Evolutionary conservation across 1,140 invertebrate species (phyloP), one percentile per base, ranked within the genome.

Genomic region (Cataglyphis hispanica): DNA sequence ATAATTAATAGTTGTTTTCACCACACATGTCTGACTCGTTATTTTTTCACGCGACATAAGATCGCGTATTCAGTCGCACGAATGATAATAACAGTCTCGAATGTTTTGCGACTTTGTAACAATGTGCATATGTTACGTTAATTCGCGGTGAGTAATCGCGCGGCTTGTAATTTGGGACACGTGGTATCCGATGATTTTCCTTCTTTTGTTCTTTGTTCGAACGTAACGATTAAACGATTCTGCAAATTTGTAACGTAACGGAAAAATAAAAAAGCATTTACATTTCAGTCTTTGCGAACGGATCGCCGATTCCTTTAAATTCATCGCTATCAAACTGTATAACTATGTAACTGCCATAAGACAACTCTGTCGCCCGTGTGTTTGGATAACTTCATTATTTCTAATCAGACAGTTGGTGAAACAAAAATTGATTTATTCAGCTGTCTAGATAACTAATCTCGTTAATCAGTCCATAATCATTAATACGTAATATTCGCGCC

Each of bases 81-180:
- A 72, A 60, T 61, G 50, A 43, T 61, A 83, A 83, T 60, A 74
- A 60, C 67, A 70, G 78, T 43, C 78, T 34, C 78, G 67, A 83
- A 74, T 83, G 78, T 83, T 83, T 83, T 83, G 78, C 67, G 56
- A 74, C 37, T 70, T 69, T 40, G 77, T 31, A 80, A 67, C 76
- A 70, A 72, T 83, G 53, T 60, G 53, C 78, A 34, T 56, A 60
- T 60, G 67, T 60, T 72, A 37, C 78, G 66, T 81, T 81, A 81
- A 81, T 81, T 81, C 78, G 61, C 66, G 78, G 53, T 83, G 67
- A 74, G 78, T 83, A 83, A 83, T 83, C 67, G 78, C 78, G 78
- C 66, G 67, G 25, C 56, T 83, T 72, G 78, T 69, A 72, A 81
- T 81, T 81, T 37, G 25, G 66, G 16, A 43, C 66, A 74, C 66